Conservation (phyloP, 2,888 invertebrate genomes). For the Quadroppia sp. region DNA sequence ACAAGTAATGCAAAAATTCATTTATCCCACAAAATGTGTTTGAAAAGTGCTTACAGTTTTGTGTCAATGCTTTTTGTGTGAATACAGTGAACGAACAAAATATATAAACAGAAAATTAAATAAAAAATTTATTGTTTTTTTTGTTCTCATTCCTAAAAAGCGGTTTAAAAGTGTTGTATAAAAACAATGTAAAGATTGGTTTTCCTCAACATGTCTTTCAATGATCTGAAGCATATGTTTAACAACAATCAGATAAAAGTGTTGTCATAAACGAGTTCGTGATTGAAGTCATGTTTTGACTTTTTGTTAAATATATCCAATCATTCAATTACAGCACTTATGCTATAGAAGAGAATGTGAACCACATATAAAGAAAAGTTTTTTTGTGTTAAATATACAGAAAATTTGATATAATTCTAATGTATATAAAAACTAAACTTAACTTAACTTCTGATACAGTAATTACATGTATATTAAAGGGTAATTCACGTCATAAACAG, state of each 20-base stretch:
- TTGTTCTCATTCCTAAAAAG: background rate
- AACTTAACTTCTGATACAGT: background rate
- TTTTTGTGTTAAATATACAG: background rate
- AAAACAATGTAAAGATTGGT: background rate
- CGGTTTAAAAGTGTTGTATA: background rate
- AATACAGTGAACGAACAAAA: background rate
- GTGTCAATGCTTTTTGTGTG: background rate
- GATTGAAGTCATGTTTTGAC: slow-evolving; percentile 22
- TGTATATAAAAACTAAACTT: background rate
- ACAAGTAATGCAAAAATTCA: background rate
- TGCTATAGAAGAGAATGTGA: background rate
- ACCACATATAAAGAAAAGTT: too few relatives aligned
- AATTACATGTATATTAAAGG: background rate
- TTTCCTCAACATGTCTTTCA: background rate
- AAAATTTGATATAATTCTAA: background rate
- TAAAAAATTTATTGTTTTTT: too few relatives aligned
- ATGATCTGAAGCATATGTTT: background rate
- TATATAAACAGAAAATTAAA: too few relatives aligned
- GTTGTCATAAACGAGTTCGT: slow-evolving; percentile 27
- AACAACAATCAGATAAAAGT: background rate
- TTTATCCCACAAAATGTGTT: background rate
- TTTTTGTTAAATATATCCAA: slow-evolving; percentile 6
- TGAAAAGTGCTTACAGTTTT: background rate
- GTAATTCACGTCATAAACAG: background rate
- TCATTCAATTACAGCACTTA: background rate